Percentiles rank a stretch among this genome's conserved stretches.
Conservation (phyloP, 2,888 invertebrate species). For the Horisme vitalbata region DNA sequence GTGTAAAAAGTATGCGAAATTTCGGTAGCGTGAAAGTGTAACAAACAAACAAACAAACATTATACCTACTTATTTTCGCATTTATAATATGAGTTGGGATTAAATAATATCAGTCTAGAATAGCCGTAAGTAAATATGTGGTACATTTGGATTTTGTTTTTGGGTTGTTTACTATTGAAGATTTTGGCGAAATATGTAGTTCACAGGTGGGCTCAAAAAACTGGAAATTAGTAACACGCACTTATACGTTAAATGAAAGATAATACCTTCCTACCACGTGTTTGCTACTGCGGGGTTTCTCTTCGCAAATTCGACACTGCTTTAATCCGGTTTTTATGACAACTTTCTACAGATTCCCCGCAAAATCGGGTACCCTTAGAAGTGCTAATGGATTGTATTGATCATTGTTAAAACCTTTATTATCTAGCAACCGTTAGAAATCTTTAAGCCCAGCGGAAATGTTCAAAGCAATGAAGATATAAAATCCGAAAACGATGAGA, state of each 20-base stretch:
- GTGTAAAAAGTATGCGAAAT: too few relatives aligned
- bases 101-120: too few relatives aligned
- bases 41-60: too few relatives aligned
- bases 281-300: slow-evolving; percentile 47
- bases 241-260: slow-evolving; percentile 8
- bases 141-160: too few relatives aligned
- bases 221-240: slow-evolving; percentile 37
- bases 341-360: slow-evolving; percentile 76
- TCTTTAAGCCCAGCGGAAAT: slow-evolving; percentile 3
- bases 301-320: slow-evolving; percentile 58
- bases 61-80: too few relatives aligned
- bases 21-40: too few relatives aligned
- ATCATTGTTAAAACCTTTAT: slow-evolving; percentile 26
- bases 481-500: background rate
- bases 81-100: too few relatives aligned
- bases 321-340: slow-evolving; percentile 67
- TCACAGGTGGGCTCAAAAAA: background rate
- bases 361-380: slow-evolving; percentile 60
- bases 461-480: slow-evolving; percentile 4
- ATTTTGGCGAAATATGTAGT: background rate
- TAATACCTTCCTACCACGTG: slow-evolving; percentile 33
- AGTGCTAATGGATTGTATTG: slow-evolving; percentile 70
- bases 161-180: too few relatives aligned
- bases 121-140: too few relatives aligned
- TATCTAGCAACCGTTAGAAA: slow-evolving; percentile 3